A percentile compares a stretch with the other conserved stretches of the same genome.
phyloP scores from a whole-genome alignment of 2,888 invertebrate genomes.

The Hyalella azteca region DNA sequence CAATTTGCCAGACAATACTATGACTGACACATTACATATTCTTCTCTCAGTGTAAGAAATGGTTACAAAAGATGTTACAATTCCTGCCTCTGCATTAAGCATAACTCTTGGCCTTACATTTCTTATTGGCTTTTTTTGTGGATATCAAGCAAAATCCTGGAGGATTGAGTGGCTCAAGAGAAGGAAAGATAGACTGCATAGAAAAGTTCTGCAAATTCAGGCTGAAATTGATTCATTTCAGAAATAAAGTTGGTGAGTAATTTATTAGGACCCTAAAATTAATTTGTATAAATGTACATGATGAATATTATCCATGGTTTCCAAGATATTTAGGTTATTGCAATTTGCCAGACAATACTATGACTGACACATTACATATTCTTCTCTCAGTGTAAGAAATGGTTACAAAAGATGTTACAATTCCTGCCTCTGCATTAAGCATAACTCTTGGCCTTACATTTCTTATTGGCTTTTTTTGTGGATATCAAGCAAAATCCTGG shows the following conservation, averaged over 20 bases:
- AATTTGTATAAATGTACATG: too few species aligned
- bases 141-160: constrained; percentile 62
- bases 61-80: constrained; percentile 32
- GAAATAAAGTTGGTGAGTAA: too few species aligned
- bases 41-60: not conserved
- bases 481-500: constrained; percentile 62
- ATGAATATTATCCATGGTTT: too few species aligned
- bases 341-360: too few species aligned
- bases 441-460: constrained; percentile 59
- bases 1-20: too few species aligned
- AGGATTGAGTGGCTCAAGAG: constrained; percentile 61
- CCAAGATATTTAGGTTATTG: too few species aligned
- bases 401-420: constrained; percentile 32
- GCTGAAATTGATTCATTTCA: constrained; percentile 60
- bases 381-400: not conserved
- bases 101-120: constrained; percentile 59
- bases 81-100: constrained; percentile 28
- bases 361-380: too few species aligned
- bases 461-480: constrained; percentile 60
- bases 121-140: constrained; percentile 60
- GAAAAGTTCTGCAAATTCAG: constrained; percentile 61
- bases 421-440: constrained; percentile 28
- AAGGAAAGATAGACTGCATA: constrained; percentile 60
- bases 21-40: too few species aligned
- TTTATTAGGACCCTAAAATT: too few species aligned